Conservation (phyloP, 2,888 invertebrate species). For the Ashinkailepas kermadecensis region DNA sequence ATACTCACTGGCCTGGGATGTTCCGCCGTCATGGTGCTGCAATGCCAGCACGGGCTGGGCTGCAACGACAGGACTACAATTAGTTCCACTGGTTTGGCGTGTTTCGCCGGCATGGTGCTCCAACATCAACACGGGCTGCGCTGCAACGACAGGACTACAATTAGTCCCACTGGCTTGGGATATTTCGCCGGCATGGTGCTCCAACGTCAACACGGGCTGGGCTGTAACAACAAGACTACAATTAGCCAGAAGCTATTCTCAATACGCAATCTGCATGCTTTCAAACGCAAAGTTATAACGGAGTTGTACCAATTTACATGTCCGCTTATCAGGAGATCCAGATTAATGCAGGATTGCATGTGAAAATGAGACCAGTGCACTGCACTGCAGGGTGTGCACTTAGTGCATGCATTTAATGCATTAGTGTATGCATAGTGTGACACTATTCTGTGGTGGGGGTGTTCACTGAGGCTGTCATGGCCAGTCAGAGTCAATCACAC, state of each 20-base stretch:
- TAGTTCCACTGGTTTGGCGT: slow-evolving; percentile 39
- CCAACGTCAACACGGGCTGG: slow-evolving; percentile 42
- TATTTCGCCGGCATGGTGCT: slow-evolving; percentile 42
- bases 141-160: slow-evolving; percentile 37
- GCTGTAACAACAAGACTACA: slow-evolving; percentile 30
- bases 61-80: slow-evolving; percentile 39
- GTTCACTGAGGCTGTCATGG: no score
- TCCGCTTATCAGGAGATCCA: no score
- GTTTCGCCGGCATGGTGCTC: slow-evolving; percentile 42
- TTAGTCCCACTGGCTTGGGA: slow-evolving; percentile 40
- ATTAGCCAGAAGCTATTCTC: not conserved
- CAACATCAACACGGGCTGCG: slow-evolving; percentile 41
- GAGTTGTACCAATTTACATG: no score
- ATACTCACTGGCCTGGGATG: slow-evolving; percentile 39
- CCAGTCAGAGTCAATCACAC: no score
- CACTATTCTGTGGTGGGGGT: no score
- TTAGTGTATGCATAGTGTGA: no score
- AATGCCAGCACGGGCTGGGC: slow-evolving; percentile 41
- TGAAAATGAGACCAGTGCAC: no score
- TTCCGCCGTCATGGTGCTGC: slow-evolving; percentile 40
- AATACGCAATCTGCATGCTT: no score
- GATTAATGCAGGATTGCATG: no score
- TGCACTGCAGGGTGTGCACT: no score
- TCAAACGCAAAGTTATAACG: no score
- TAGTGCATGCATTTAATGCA: no score